Conservation (phyloP, 2,797 vertebrate genomes). For the Melanotaenia boesemani region DNA sequence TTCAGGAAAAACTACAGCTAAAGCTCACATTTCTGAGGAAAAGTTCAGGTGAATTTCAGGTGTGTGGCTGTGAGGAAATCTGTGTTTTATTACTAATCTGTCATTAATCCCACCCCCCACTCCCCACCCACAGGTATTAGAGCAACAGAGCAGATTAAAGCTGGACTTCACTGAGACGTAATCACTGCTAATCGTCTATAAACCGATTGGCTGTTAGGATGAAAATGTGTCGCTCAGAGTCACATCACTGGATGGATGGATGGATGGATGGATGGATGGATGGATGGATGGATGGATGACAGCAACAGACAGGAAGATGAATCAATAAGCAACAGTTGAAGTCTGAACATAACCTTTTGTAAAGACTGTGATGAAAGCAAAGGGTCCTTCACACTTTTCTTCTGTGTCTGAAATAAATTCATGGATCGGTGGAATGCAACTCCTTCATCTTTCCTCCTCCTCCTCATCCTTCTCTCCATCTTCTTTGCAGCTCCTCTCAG, state of each 20-base stretch:
- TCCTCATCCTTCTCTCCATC: too few relatives aligned
- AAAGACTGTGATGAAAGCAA: too few relatives aligned
- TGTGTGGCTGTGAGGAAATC: not conserved
- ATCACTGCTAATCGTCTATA: conserved; percentile 46
- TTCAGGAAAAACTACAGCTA: too few relatives aligned
- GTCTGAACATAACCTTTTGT: too few relatives aligned
- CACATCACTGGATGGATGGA: not conserved
- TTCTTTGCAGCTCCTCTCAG: too few relatives aligned
- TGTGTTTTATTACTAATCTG: not conserved
- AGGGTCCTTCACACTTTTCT: too few relatives aligned
- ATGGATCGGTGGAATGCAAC: too few relatives aligned
- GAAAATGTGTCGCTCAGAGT: conserved; percentile 25
- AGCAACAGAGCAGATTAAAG: conserved; percentile 42
- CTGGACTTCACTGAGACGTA: conserved; percentile 24
- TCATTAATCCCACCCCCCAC: too few relatives aligned
- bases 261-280: not conserved
- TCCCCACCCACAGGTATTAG: not conserved
- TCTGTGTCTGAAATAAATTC: too few relatives aligned
- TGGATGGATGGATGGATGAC: rapidly evolving
- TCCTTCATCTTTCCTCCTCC: too few relatives aligned
- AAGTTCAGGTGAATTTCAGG: not conserved
- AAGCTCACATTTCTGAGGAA: not conserved
- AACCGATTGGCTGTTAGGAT: conserved; percentile 48
- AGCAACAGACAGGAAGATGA: too few relatives aligned
- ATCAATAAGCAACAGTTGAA: too few relatives aligned